Base-by-base conservation (phyloP, 2,113 vertebrate species). In the Otocyon megalotis region DNA sequence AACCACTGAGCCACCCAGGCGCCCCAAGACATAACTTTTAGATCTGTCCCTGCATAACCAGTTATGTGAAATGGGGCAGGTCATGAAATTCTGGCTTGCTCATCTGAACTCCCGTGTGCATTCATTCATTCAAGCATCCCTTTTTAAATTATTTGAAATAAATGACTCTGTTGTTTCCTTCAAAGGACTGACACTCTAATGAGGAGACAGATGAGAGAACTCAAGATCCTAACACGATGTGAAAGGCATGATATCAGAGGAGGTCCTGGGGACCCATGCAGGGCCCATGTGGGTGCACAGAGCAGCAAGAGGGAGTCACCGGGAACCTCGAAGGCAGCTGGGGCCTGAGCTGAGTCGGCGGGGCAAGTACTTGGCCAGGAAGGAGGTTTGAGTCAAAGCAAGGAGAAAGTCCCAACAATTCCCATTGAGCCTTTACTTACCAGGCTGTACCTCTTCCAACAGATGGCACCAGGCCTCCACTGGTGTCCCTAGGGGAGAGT, bases 341-440 rank as follows among this genome's bases (percentile, higher is more conserved):
- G 63, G 62, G 30, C 28, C 43, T 12, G 28, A 17, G 15, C 12
- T 7, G 12, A 50, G 26, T 12, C 22, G 37, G 13, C 1, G 0
- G 4, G 50, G 7, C 12, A 10, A 17, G 24, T 0, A 0, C 56
- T 19, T 14, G 58, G 12, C 79, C 7, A 8, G 80, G 56, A 12
- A 8, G 28, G 11, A 7, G 48, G 54, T 19, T 72, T 87, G 2
- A 43, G 48, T 14, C 20, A 8, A 71, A 32, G 28, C 54, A 62
- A 71, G 63, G 56, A 79, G 63, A 19, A 37, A 19, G 50, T 16
- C 54, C 24, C 19, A 11, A 1, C 5, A 5, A 0, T 12, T 26
- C 19, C 22, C 7, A 3, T 2, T 62, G 58, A 50, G n/a, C 3
- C 76, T 74, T 74, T 26, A 26, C 16, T 48, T 11, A 12, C 24